These are phyloP conservation scores for Gobio occitaniae DNA, from an alignment of 2,797 vertebrate species.

Conservation along the genomic window DNA sequence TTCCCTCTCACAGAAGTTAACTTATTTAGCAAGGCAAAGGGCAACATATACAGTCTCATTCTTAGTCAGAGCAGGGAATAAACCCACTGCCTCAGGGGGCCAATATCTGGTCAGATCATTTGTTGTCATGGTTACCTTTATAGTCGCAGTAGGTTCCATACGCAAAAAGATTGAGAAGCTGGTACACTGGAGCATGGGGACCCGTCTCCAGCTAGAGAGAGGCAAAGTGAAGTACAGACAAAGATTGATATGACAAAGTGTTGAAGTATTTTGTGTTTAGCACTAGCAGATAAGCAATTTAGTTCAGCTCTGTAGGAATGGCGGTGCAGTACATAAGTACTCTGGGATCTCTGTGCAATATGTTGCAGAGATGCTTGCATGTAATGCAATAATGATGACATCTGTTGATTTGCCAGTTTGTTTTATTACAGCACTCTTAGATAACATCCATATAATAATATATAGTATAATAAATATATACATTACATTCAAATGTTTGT, in stretches of 20 bases:
- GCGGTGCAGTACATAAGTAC: not conserved
- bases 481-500: not conserved
- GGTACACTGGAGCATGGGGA: constrained; percentile 90
- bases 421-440: not conserved
- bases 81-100: constrained; percentile 68
- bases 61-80: constrained; percentile 64
- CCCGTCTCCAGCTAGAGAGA: constrained; percentile 80
- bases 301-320: constrained; percentile 10
- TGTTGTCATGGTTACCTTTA: constrained; percentile 82
- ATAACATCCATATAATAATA: not conserved
- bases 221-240: constrained; percentile 25
- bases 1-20: constrained; percentile 17
- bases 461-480: not conserved
- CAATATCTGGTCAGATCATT: constrained; percentile 56
- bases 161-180: constrained; percentile 94
- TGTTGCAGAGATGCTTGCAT: not conserved
- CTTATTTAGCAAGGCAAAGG: constrained; percentile 31
- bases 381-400: constrained; percentile 1
- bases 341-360: constrained; percentile 25
- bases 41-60: constrained; percentile 36
- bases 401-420: not conserved
- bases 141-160: constrained; percentile 97
- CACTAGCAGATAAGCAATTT: constrained; percentile 24
- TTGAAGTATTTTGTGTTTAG: constrained; percentile 30
- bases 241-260: constrained; percentile 23